These are phyloP conservation scores for Plecotus auritus DNA, from an alignment of 2,113 vertebrate genomes.

Conservation along the genomic window DNA sequence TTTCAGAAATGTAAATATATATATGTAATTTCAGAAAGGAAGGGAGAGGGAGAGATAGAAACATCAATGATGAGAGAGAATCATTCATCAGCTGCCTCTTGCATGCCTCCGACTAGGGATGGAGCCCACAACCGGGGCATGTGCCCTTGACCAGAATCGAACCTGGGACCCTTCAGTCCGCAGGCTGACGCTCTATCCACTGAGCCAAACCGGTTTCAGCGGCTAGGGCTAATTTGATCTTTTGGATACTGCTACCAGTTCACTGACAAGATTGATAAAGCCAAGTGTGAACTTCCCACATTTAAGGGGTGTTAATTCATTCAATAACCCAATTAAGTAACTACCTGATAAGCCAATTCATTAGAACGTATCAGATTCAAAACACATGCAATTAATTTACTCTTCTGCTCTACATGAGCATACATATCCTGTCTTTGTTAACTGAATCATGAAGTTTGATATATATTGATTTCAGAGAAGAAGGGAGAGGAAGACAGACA, in stretches of 20 bases:
- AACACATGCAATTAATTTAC: conserved; percentile 16
- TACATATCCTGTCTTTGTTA: background rate
- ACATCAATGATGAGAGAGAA: too few relatives aligned
- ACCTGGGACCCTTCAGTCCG: too few relatives aligned
- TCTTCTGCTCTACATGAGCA: background rate
- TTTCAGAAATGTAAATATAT: background rate
- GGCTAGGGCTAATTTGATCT: background rate
- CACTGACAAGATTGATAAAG: background rate
- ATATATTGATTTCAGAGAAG: background rate
- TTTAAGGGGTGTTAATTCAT: conserved; percentile 49
- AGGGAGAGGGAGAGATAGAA: too few relatives aligned
- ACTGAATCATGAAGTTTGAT: background rate
- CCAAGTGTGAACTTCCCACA: conserved; percentile 20
- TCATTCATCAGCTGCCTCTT: too few relatives aligned
- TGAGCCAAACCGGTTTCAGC: too few relatives aligned
- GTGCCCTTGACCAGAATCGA: too few relatives aligned
- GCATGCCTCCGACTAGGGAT: too few relatives aligned
- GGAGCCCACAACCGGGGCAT: too few relatives aligned
- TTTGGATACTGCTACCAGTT: conserved; percentile 25
- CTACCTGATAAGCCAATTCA: conserved; percentile 39
- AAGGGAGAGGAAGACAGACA: too few relatives aligned
- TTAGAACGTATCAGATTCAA: conserved; percentile 15
- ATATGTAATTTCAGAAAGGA: too few relatives aligned
- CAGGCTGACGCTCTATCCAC: too few relatives aligned
- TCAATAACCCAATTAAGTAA: conserved; percentile 39